Percentiles rank a stretch among this genome's conserved stretches.
These are phyloP conservation scores for Eptesicus fuscus DNA, from an alignment of 2,113 vertebrate genomes.

Conservation along the genomic window DNA sequence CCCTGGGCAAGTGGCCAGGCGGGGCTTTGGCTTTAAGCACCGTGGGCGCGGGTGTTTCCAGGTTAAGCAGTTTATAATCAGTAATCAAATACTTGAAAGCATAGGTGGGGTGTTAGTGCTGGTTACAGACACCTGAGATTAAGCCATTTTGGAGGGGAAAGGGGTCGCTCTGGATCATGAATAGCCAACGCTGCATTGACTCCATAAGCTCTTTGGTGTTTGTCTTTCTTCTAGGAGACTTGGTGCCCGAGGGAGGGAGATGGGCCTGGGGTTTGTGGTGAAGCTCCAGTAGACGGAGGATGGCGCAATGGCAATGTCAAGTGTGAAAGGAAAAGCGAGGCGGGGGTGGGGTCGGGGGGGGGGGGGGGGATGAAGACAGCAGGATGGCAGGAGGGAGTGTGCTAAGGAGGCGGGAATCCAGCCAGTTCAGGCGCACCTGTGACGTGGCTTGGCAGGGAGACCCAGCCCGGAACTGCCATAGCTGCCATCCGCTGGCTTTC, in stretches of 20 bases:
- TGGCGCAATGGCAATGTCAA: not conserved
- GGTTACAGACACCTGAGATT: constrained; percentile 51
- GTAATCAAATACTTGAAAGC: constrained; percentile 59
- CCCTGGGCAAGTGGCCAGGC: not conserved
- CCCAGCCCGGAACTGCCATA: not conserved
- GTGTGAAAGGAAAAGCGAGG: not conserved
- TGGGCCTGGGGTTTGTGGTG: not conserved
- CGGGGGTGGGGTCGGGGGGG: too few species aligned
- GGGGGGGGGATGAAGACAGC: not conserved
- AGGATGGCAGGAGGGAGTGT: not conserved
- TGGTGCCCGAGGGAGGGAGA: not conserved
- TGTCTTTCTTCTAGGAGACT: constrained; percentile 6
- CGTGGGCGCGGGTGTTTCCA: not conserved
- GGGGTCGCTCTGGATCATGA: not conserved
- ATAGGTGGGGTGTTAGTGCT: not conserved
- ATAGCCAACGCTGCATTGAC: not conserved
- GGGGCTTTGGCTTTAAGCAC: constrained; percentile 37
- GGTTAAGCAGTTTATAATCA: constrained; percentile 64
- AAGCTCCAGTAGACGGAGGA: not conserved
- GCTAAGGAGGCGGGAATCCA: not conserved
- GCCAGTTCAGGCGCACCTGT: not conserved
- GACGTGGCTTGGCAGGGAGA: not conserved
- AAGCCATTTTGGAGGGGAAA: constrained; percentile 30
- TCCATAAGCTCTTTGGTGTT: not conserved
- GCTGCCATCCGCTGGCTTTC: not conserved